Percentiles rank a stretch among this genome's conserved stretches.
phyloP scores from a whole-genome alignment of 2,888 invertebrate species.

The Zelleria hepariella region DNA sequence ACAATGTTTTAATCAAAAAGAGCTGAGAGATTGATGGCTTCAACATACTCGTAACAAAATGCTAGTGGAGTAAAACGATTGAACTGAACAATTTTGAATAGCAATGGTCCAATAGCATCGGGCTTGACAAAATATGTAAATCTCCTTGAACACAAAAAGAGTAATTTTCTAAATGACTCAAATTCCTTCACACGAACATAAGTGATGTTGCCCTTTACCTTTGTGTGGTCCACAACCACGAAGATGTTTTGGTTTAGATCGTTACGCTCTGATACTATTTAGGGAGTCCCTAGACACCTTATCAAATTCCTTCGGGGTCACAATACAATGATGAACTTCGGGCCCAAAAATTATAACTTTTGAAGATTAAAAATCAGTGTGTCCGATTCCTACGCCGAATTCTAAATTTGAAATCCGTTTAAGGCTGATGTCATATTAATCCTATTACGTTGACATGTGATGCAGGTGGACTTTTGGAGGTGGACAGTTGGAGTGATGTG shows the following conservation, averaged over 20 bases:
- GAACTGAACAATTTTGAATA: too few species aligned
- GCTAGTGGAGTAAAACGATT: neutral
- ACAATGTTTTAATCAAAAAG: neutral
- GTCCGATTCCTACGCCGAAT: constrained; percentile 13
- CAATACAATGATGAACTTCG: constrained; percentile 17
- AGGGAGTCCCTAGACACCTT: constrained; percentile 23
- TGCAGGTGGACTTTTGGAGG: constrained; percentile 20
- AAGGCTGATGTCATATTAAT: constrained; percentile 37
- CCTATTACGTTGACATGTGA: constrained; percentile 47
- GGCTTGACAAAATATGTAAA: neutral
- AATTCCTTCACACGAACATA: constrained; percentile 1
- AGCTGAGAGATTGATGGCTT: neutral
- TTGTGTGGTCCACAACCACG: constrained; percentile 33
- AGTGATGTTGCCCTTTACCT: constrained; percentile 8
- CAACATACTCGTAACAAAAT: neutral
- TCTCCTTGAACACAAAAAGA: neutral
- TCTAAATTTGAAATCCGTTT: constrained; percentile 27
- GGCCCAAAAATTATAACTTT: neutral
- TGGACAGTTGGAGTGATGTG: constrained; percentile 6
- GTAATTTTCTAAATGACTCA: constrained; percentile 1
- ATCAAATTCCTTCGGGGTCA: constrained; percentile 23
- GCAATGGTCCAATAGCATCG: too few species aligned
- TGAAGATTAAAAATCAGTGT: constrained; percentile 6
- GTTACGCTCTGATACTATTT: constrained; percentile 25
- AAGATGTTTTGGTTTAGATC: constrained; percentile 32